Evolutionary conservation across 2,113 vertebrate genomes (phyloP).

Genomic region (Elachura formosa): DNA sequence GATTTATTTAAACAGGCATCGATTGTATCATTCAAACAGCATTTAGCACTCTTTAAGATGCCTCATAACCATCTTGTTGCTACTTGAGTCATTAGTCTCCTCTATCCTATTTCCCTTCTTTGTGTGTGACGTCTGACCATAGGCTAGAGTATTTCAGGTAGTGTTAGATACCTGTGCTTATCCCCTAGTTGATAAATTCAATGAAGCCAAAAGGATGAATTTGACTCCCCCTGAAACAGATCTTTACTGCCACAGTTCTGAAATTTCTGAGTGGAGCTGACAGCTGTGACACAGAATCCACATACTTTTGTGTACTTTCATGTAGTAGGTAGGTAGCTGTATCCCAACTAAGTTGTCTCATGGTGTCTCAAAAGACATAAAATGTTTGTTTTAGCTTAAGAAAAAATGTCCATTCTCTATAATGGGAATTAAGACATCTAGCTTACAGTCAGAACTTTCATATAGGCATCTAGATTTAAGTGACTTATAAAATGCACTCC

Average conservation of each 20-base stretch:
- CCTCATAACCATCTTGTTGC: fast-evolving
- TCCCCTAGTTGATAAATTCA: not conserved
- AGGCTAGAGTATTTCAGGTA: not conserved
- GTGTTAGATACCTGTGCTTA: not conserved
- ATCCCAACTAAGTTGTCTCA: not conserved
- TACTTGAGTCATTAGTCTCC: not conserved
- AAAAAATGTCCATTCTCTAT: not conserved
- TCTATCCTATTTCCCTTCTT: not conserved
- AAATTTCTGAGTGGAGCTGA: not conserved
- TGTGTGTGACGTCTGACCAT: not conserved
- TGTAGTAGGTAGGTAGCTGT: not conserved
- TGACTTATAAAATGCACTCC: not conserved
- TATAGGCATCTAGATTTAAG: not conserved
- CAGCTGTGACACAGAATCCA: not conserved
- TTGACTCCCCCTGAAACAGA: not conserved
- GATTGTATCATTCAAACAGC: not conserved
- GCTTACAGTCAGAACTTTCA: not conserved
- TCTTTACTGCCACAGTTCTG: not conserved
- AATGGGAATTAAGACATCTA: not conserved
- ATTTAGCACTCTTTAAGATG: not conserved
- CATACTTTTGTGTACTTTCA: not conserved
- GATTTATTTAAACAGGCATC: not conserved
- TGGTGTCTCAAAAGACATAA: not conserved
- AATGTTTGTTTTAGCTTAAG: not conserved
- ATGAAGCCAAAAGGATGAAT: not conserved